Percentiles rank a stretch among this genome's conserved stretches.
phyloP scores from a whole-genome alignment of 2,113 vertebrate genomes.

The Octodon degus region DNA sequence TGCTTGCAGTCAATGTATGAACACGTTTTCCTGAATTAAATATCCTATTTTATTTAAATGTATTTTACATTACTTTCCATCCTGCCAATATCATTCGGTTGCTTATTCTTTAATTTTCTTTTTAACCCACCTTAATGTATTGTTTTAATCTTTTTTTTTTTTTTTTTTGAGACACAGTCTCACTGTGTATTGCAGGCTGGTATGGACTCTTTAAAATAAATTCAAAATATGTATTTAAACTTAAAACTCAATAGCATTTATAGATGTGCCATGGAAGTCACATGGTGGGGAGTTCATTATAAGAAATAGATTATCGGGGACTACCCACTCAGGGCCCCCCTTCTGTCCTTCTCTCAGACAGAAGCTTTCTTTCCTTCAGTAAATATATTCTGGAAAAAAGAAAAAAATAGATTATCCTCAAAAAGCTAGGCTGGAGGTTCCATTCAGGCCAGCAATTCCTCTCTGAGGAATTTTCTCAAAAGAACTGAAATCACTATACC shows the following conservation, averaged over 20 bases:
- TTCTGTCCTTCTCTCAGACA: too few species aligned
- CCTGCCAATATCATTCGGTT: neutral
- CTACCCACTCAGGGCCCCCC: too few species aligned
- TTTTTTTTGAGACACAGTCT: too few species aligned
- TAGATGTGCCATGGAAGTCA: neutral
- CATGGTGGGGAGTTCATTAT: neutral
- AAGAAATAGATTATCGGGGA: neutral
- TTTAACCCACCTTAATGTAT: slow-evolving; percentile 23
- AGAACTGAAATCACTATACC: too few species aligned
- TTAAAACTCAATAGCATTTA: slow-evolving; percentile 21
- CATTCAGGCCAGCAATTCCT: too few species aligned
- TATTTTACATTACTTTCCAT: neutral
- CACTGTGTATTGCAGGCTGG: too few species aligned
- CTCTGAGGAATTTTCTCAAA: too few species aligned
- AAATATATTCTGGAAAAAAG: too few species aligned
- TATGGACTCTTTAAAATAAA: neutral
- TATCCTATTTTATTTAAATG: neutral
- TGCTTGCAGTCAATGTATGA: neutral
- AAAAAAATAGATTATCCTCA: neutral
- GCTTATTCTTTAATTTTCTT: neutral
- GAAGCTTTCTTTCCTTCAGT: too few species aligned
- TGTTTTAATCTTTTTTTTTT: slow-evolving; percentile 16
- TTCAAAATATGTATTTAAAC: neutral
- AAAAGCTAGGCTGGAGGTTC: neutral
- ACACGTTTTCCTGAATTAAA: neutral